Evolutionary conservation across 2,797 vertebrate species (phyloP), one percentile per base, ranked within the genome.

Genomic region (Syncerus caffer): DNA sequence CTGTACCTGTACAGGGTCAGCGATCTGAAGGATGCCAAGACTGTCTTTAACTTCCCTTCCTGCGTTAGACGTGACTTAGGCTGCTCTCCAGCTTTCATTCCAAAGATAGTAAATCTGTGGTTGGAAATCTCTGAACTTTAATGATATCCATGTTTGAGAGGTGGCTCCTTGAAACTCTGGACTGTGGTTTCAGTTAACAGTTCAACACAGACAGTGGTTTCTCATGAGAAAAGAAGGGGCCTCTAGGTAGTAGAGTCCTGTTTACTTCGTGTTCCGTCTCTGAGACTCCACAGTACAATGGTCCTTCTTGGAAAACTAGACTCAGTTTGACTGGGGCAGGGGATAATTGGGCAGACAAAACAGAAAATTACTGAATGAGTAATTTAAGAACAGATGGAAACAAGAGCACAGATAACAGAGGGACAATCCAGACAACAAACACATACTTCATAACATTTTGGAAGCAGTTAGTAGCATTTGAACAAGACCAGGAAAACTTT

Each of bases 391-490:
- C 96, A 97, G 97, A 94, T 31, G 57, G 82, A 95, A 97, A 98
- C 79, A 95, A 94, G 94, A 98, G 98, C 95, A 98, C 95, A 98
- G 98, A 98, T 92, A 97, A 98, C 93, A 98, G 57, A 96, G 79
- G 90, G 87, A 98, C 93, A 96, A 74, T 90, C 95, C 95, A 98
- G 96, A 96, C 92, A 92, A 93, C 86, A 98, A 96, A 97, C 64
- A 98, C 53, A 94, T 92, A 93, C 85, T 89, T 92, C 60, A 82
- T 95, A 98, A 95, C 98, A 98, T 99, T 99, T 99, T 99, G 98
- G 98, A 99, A 99, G 98, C 98, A 99, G 98, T 97, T 98, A 88
- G 67, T 92, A 97, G 94, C 96, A 88, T 97, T 96, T 85, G 82
- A 98, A 60, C 29, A 97, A 97, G 4, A 4, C 94, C 93, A 93